Percentiles rank a stretch among this genome's conserved stretches.
Conservation (phyloP, 1,140 invertebrate genomes). For the Spodoptera frugiperda region DNA sequence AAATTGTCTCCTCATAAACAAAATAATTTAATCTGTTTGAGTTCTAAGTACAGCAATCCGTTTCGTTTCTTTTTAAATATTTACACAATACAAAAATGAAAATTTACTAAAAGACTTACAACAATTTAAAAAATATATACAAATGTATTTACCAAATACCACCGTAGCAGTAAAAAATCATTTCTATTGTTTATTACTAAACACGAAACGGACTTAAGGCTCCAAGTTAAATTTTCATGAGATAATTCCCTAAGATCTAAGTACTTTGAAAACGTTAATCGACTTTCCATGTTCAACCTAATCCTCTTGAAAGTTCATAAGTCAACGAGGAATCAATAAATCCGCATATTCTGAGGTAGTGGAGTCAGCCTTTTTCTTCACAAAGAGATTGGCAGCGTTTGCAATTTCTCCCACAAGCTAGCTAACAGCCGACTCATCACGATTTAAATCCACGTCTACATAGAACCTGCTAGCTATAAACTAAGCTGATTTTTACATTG, state of each 20-base stretch:
- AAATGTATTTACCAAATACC: too few species aligned
- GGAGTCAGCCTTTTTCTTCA: slow-evolving; percentile 52
- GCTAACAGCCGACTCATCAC: slow-evolving; percentile 40
- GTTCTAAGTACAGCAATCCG: too few species aligned
- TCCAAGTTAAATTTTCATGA: not conserved
- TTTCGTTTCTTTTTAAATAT: too few species aligned
- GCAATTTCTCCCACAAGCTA: slow-evolving; percentile 46
- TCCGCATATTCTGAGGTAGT: slow-evolving; percentile 47
- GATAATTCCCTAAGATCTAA: slow-evolving; percentile 27
- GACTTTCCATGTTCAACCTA: slow-evolving; percentile 25
- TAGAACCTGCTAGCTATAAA: slow-evolving; percentile 5
- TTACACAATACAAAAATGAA: too few species aligned
- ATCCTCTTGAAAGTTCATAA: slow-evolving; percentile 48
- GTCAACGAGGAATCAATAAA: slow-evolving; percentile 48
- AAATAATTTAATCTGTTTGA: too few species aligned
- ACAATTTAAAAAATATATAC: too few species aligned
- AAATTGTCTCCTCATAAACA: too few species aligned
- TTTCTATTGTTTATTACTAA: not conserved
- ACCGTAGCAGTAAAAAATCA: too few species aligned
- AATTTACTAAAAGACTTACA: too few species aligned
- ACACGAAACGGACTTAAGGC: not conserved
- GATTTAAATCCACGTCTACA: slow-evolving; percentile 44
- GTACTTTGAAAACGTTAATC: slow-evolving; percentile 21
- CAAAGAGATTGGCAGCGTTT: slow-evolving; percentile 48
- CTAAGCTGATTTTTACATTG: slow-evolving; percentile 14